Evolutionary conservation across 2,113 vertebrate genomes (phyloP).

Genomic region (Colaptes auratus): DNA sequence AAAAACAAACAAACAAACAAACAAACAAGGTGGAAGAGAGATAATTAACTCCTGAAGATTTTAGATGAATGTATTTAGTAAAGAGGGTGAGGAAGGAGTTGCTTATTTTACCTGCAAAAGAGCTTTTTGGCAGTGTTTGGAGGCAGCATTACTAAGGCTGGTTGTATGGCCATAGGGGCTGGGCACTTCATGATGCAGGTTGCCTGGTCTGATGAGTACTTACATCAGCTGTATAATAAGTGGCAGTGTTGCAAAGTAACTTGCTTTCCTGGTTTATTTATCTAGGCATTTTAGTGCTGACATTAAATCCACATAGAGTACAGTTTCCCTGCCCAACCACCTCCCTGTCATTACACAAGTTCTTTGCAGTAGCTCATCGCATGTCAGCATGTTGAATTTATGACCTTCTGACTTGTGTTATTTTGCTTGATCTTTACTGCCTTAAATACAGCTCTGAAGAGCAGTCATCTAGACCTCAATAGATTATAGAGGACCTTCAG

Average conservation of each 20-base stretch:
- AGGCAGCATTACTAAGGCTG: neutral
- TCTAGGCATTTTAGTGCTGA: neutral
- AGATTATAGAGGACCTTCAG: neutral
- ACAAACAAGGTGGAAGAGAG: neutral
- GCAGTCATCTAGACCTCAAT: neutral
- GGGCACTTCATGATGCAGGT: neutral
- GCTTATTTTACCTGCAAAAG: neutral
- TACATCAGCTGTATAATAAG: neutral
- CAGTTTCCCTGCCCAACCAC: neutral
- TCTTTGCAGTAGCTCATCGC: neutral
- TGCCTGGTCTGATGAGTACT: neutral
- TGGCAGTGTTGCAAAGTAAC: neutral
- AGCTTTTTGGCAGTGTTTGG: neutral
- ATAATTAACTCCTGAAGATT: neutral
- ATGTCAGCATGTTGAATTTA: neutral
- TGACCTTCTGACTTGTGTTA: neutral
- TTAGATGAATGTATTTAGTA: neutral
- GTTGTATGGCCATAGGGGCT: neutral
- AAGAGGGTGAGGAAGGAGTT: neutral
- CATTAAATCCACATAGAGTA: neutral
- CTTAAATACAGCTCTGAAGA: neutral
- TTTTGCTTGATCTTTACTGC: neutral
- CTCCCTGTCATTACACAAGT: neutral
- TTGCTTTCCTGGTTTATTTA: neutral
- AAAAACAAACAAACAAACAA: no score